Evolutionary conservation across 2,888 invertebrate species (phyloP).

Genomic region (Loripinus fragilis): DNA sequence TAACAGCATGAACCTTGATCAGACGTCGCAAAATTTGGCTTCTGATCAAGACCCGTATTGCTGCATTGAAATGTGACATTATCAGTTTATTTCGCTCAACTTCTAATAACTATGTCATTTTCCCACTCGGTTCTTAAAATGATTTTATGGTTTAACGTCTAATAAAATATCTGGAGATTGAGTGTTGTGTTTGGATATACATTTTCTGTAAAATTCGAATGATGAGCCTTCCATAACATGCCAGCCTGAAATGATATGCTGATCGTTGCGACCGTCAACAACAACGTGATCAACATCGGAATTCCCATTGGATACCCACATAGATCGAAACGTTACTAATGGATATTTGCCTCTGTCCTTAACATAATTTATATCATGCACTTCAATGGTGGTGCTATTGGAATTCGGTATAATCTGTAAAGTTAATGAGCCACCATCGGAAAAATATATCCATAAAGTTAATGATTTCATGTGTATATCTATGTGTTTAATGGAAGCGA

Average conservation of each 20-base stretch:
- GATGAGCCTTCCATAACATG: conserved; percentile 41
- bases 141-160: neutral
- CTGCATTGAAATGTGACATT: too few relatives aligned
- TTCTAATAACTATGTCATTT: too few relatives aligned
- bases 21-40: too few relatives aligned
- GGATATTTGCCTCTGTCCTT: conserved; percentile 29
- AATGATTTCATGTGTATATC: conserved; percentile 34
- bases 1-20: too few relatives aligned
- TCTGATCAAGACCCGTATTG: too few relatives aligned
- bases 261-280: conserved; percentile 38
- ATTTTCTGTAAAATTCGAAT: conserved; percentile 61
- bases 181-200: conserved; percentile 60
- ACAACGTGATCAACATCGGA: conserved; percentile 59
- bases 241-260: conserved; percentile 46
- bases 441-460: conserved; percentile 30
- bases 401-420: conserved; percentile 34
- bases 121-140: neutral
- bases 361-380: conserved; percentile 32
- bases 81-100: too few relatives aligned
- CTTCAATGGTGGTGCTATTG: conserved; percentile 25
- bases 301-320: conserved; percentile 61
- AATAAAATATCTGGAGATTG: conserved; percentile 55
- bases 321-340: conserved; percentile 50
- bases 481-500: conserved; percentile 46
- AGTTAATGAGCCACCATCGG: conserved; percentile 40